A percentile compares a stretch with the other conserved stretches of the same genome.
Conservation (phyloP, 1,140 invertebrate genomes). For the Mylabris phalerata region DNA sequence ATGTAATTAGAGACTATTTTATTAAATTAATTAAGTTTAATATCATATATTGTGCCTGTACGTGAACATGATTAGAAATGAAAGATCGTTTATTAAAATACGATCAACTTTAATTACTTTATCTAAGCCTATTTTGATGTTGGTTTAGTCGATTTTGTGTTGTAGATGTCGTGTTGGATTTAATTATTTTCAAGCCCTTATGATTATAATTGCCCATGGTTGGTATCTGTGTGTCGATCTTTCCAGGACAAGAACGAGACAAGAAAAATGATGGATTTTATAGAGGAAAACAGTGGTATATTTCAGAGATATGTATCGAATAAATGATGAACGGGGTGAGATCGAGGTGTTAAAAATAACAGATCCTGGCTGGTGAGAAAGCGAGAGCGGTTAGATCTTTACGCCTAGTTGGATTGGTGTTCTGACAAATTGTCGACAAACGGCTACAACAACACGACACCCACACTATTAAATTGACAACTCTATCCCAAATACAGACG, state of each 20-base stretch:
- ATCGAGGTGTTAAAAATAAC: conserved; percentile 26
- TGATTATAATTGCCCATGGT: too few species aligned
- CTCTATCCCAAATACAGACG: too few species aligned
- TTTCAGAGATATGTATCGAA: conserved; percentile 20
- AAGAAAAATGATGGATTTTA: conserved; percentile 16
- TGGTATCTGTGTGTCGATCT: too few species aligned
- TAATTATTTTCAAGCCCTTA: too few species aligned
- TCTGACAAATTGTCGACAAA: conserved; percentile 8
- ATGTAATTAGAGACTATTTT: conserved; percentile 19
- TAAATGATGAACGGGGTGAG: conserved; percentile 16
- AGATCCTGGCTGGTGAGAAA: conserved; percentile 14
- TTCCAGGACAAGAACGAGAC: background rate
- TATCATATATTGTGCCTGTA: background rate
- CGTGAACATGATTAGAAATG: too few species aligned
- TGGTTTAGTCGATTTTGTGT: background rate
- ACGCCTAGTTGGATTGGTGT: conserved; percentile 1
- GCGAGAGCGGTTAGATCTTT: background rate
- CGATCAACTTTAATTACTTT: conserved; percentile 14
- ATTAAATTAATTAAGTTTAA: conserved; percentile 20
- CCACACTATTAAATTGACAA: background rate
- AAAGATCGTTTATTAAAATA: background rate
- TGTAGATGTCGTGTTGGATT: background rate
- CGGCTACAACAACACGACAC: conserved; percentile 2
- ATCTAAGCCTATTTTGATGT: background rate
- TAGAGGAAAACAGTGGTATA: conserved; percentile 4